phyloP scores from a whole-genome alignment of 2,888 invertebrate genomes.

The Dryocosmus kuriphilus region DNA sequence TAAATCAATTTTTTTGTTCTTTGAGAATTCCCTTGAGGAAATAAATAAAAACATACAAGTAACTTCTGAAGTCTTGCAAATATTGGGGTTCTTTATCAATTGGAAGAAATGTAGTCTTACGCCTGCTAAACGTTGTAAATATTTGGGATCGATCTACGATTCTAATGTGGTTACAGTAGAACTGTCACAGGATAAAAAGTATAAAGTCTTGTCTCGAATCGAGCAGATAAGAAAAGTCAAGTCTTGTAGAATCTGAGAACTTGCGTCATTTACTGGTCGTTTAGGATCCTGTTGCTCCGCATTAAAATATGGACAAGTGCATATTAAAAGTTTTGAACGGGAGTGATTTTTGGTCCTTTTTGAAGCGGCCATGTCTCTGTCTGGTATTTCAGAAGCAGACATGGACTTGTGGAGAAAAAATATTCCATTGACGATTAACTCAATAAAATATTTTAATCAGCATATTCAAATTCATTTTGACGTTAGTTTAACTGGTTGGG shows the following conservation, averaged over 20 bases:
- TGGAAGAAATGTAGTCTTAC: conserved; percentile 38
- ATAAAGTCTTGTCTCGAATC: too few species aligned
- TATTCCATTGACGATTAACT: conserved; percentile 17
- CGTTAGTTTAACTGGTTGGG: conserved; percentile 42
- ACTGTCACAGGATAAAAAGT: too few species aligned
- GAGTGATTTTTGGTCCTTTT: conserved; percentile 17
- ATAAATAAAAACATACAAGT: too few species aligned
- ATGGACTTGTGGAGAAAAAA: conserved; percentile 41
- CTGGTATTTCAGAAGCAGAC: conserved; percentile 18
- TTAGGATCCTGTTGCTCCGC: conserved; percentile 27
- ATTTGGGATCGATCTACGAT: conserved; percentile 42
- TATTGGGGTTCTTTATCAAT: conserved; percentile 39
- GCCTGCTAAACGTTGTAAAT: too few species aligned
- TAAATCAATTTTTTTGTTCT: conserved; percentile 28
- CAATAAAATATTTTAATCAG: conserved; percentile 33
- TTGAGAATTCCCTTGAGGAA: too few species aligned
- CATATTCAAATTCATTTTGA: neutral
- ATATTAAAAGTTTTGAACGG: conserved; percentile 21
- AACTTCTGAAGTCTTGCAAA: conserved; percentile 12
- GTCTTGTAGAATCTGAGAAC: conserved; percentile 19
- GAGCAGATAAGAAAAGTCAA: conserved; percentile 14
- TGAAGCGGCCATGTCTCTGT: conserved; percentile 25
- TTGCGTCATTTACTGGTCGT: conserved; percentile 3
- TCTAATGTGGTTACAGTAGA: conserved; percentile 35
- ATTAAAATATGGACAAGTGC: conserved; percentile 28